Base-by-base conservation (phyloP, 2,797 vertebrate genomes). In the Microchirus variegatus region DNA sequence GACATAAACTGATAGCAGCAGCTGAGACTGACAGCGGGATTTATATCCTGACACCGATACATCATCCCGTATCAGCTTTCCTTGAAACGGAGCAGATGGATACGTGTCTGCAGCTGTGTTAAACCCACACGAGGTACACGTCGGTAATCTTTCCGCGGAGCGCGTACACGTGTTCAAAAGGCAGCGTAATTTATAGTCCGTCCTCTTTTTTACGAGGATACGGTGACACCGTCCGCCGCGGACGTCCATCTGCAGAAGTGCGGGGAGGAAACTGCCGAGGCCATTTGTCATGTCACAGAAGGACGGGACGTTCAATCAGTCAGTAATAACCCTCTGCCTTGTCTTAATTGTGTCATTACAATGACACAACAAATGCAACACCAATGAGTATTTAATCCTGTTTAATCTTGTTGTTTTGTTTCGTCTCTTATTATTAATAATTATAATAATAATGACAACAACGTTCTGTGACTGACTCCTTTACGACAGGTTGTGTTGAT, bases 41-140 rank as follows among this genome's bases (percentile, higher is more conserved):
- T 91, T 86, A 90, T 81, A 76, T 70, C 68, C 69, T 64, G 84
- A 84, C 82, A 89, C 78, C 78, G 80, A 90, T 83, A 77, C 84
- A 88, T 82, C 77, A 66, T 81, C 84, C 78, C 58, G 64, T 84
- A 88, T 90, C 83, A 75, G 81, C 64, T 73, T 67, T 45, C 59
- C 62, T 68, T 66, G 53, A 78, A 81, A 79, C 35, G 40, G 40
- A 62, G 62, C 61, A 71, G 65, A 82, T 16, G 19, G 65, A 73
- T 67, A 51, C 59, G 62, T 74, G 72, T 84, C 80, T 76, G 78
- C 89, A 86, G 82, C 79, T 88, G 86, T 72, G 83, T 55, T 44
- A 67, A 65, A 70, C 59, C 63, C 62, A 73, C 73, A 63, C 77
- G 55, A 75, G 63, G 35, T 53, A 10, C 59, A 50, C 73, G 68